A percentile compares a stretch with the other conserved stretches of the same genome.
These are phyloP conservation scores for Athetis lepigone DNA, from an alignment of 2,888 invertebrate genomes.

Conservation along the genomic window DNA sequence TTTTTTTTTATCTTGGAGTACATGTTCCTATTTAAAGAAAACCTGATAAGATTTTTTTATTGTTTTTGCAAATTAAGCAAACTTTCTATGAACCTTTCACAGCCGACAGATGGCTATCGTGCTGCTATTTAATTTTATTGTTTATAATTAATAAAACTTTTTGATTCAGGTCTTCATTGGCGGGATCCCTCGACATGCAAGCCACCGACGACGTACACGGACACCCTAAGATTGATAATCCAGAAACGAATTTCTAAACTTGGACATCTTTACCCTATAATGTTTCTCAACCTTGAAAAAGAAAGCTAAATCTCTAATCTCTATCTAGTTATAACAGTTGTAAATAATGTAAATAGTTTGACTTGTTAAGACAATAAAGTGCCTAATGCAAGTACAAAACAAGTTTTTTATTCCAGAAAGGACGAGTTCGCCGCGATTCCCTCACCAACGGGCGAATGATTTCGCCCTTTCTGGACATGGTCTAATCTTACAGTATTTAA, in stretches of 20 bases:
- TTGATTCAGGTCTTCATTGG: slow-evolving; percentile 91
- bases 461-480: too few relatives aligned
- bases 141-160: slow-evolving; percentile 2
- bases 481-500: too few relatives aligned
- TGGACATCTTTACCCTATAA: slow-evolving; percentile 94
- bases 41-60: too few relatives aligned
- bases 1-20: background rate
- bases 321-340: slow-evolving; percentile 62
- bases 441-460: too few relatives aligned
- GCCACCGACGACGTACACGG: slow-evolving; percentile 94
- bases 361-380: slow-evolving; percentile 67
- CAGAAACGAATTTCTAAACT: slow-evolving; percentile 94
- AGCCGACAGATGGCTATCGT: too few relatives aligned
- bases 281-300: slow-evolving; percentile 91
- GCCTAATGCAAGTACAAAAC: slow-evolving; percentile 53
- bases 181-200: slow-evolving; percentile 93
- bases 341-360: slow-evolving; percentile 64
- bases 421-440: too few relatives aligned
- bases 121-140: too few relatives aligned
- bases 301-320: slow-evolving; percentile 66
- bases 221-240: slow-evolving; percentile 94
- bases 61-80: too few relatives aligned
- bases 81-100: too few relatives aligned
- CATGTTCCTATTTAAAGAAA: background rate
- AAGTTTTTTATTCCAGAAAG: slow-evolving; percentile 33